Base-by-base conservation (phyloP, 2,888 invertebrate genomes). In the Conistra vaccinii region DNA sequence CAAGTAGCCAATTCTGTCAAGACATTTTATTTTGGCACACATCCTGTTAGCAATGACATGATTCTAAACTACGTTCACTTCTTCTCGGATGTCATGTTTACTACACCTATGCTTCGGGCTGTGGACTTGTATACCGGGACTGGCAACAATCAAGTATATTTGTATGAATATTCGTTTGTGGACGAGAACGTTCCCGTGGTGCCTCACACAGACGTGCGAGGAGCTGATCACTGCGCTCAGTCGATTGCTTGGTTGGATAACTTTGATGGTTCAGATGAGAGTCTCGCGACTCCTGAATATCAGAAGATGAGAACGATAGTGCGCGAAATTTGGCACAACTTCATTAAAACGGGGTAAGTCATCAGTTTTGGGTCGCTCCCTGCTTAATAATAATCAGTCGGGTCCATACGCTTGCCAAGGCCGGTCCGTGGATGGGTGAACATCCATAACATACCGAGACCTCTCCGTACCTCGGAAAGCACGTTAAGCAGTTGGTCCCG, bases 81-180 rank as follows among this genome's bases (percentile, higher is more conserved):
- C 66, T 91, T 91, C 62, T 77, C 89, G 6, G 93, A 93, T 73
- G 69, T 89, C 14, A 42, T 89, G 6, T 87, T 91, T 75, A 71
- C 75, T 10, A 87, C 84, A 29, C 82, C 91, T 5, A 88, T 87
- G 87, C 87, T 20, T 53, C 91, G 29, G 81, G 88, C 91, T 1
- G 82, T 88, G 0, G 86, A 89, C 26, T 57, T 92, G n/a, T 90
- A 92, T 58, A 78, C 84, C 0, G 84, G 90, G 57, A 87, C 88
- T 63, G 92, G 93, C 0, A 88, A 93, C 76, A 73, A 91, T 63
- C 53, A 67, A 74, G 26, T 92, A 69, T 92, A 90, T 72, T 82
- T 93, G 26, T 93, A 91, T 74, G 89, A 92, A 69, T 92, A 90
- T 81, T 87, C 90, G 0, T 92, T 88, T 84, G 84, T 86, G 23